Percentiles rank a stretch among this genome's conserved stretches.
Evolutionary conservation across 1,140 invertebrate genomes (phyloP).

Genomic region (Zaprionus ornatus): DNA sequence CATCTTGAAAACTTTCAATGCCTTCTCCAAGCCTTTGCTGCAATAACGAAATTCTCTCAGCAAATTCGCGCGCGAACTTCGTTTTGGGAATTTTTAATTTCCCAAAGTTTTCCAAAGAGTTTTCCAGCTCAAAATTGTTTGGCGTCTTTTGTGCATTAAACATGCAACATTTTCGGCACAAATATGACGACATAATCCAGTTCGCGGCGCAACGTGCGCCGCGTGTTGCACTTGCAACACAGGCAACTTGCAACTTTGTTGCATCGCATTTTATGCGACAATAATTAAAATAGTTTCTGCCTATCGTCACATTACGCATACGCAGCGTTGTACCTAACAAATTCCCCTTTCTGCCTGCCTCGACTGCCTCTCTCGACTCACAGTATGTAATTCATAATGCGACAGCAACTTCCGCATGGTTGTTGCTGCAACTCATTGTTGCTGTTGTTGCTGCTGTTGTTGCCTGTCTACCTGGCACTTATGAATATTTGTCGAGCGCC

Average conservation of each 20-base stretch:
- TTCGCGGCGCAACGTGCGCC: background rate
- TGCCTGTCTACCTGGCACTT: constrained; percentile 61
- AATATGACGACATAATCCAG: background rate
- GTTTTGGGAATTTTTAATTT: background rate
- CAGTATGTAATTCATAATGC: constrained; percentile 72
- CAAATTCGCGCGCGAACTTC: background rate
- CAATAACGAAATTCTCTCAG: background rate
- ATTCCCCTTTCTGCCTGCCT: background rate
- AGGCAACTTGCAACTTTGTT: constrained; percentile 27
- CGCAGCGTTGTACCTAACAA: constrained; percentile 35
- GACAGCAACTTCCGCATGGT: constrained; percentile 67
- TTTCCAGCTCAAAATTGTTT: background rate
- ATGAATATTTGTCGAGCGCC: constrained; percentile 67
- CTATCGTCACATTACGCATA: constrained; percentile 75
- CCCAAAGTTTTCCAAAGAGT: background rate
- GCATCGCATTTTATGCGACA: constrained; percentile 56
- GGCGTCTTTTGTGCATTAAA: background rate
- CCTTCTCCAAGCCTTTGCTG: background rate
- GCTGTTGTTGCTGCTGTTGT: background rate
- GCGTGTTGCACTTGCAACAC: constrained; percentile 3
- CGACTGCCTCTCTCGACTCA: background rate
- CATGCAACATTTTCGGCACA: background rate
- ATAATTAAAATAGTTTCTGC: constrained; percentile 78
- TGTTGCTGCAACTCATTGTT: background rate
- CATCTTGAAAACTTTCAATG: background rate